Evolutionary conservation across 1,140 invertebrate species (phyloP), one percentile per base, ranked within the genome.

Genomic region (Tenebrio molitor): DNA sequence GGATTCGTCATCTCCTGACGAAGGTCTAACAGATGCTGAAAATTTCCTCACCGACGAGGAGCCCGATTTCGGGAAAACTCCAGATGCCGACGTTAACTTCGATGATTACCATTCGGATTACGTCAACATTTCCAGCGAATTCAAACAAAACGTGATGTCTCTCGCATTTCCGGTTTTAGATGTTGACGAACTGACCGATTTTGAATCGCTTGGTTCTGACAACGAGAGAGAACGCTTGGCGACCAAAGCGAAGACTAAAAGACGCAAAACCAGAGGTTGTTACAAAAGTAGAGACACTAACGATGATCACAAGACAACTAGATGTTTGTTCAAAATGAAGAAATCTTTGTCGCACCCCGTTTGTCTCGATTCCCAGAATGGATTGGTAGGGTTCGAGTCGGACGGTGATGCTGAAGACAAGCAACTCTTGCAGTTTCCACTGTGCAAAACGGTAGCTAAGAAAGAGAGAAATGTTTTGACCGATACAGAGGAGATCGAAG

Each of bases 131-230:
- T 66, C 39, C 2, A 44, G 14, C 25, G 23, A 66, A 10, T 66
- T 19, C 14, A 42, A 66, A 21, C 36, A 17, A 12, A 42, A 66
- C 1, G 8, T 12, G 14, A n/a, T 4, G 25, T 5, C 3, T 25
- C 23, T 29, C 19, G 17, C 15, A 4, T 4, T 4, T 53, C 42
- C 42, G n/a, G 21, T 29, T 3, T 25, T 14, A n/a, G 50, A 23
- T 3, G n/a, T 10, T n/a, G 6, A 15, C 12, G n/a, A 58, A 74
- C 16, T 69, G 65, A 85, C 84, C 15, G 85, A 86, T 72, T 65
- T 83, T 1, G 85, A 86, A 78, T 58, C 50, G 2, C 83, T 84
- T 53, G 73, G 85, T 16, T 77, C 78, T 21, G 80, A 69, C 7
- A 58, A 15, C 19, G 50, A 58, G 4, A 23, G 12, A 10, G 50